These are phyloP conservation scores for Perithous albicinctus DNA, from an alignment of 2,888 invertebrate species.

Conservation along the genomic window DNA sequence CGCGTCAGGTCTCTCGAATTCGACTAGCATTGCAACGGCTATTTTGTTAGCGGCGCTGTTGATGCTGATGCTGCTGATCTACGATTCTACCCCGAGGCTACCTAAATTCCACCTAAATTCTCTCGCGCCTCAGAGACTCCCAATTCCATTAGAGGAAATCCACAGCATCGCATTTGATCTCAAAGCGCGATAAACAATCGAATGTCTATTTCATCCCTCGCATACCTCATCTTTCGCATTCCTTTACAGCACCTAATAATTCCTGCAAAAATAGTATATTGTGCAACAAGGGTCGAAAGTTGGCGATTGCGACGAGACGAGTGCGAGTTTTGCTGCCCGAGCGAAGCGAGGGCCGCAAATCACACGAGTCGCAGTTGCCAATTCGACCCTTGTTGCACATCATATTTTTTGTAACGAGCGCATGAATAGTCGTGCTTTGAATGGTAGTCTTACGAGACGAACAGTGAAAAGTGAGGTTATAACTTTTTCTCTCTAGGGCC, in stretches of 20 bases:
- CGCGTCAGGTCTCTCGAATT: slow-evolving; percentile 28
- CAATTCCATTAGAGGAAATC: slow-evolving; percentile 64
- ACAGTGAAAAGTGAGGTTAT: too few relatives aligned
- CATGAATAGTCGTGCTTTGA: too few relatives aligned
- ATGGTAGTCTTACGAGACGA: too few relatives aligned
- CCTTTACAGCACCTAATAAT: not conserved
- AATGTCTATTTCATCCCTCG: not conserved
- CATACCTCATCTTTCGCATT: not conserved
- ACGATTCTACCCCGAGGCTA: slow-evolving; percentile 43
- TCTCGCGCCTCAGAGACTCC: slow-evolving; percentile 56
- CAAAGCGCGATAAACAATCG: slow-evolving; percentile 17
- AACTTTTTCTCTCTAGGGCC: too few relatives aligned
- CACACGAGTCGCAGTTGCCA: too few relatives aligned
- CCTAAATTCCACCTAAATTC: slow-evolving; percentile 53
- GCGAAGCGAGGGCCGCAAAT: too few relatives aligned
- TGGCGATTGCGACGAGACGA: too few relatives aligned
- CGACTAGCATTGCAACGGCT: slow-evolving; percentile 33
- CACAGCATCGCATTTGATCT: slow-evolving; percentile 26
- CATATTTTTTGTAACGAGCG: too few relatives aligned
- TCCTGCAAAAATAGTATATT: not conserved
- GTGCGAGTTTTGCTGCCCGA: too few relatives aligned
- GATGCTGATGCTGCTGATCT: slow-evolving; percentile 39
- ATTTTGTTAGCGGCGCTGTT: slow-evolving; percentile 26
- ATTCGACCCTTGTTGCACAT: too few relatives aligned
- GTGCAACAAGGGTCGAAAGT: too few relatives aligned